Conservation (phyloP, 2,113 vertebrate species). For the Bambusicola thoracicus region DNA sequence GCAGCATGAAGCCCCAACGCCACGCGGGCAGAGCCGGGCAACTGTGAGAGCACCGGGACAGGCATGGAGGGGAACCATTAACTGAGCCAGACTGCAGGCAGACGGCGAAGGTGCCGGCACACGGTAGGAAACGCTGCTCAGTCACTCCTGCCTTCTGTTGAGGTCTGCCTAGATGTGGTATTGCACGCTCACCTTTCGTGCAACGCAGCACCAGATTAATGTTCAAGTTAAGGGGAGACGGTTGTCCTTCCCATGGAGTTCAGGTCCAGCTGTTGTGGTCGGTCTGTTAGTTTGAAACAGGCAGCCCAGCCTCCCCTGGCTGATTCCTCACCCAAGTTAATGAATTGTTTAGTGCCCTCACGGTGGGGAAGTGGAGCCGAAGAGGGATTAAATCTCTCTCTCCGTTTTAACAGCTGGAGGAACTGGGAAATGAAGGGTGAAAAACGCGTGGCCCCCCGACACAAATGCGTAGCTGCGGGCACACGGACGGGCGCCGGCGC, state of each 20-base stretch:
- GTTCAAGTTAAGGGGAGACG: neutral
- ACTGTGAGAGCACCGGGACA: neutral
- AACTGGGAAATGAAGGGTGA: neutral
- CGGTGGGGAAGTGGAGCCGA: neutral
- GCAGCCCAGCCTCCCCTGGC: neutral
- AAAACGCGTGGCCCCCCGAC: too few relatives aligned
- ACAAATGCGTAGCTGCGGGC: too few relatives aligned
- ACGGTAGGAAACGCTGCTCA: neutral
- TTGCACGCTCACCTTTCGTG: accelerated
- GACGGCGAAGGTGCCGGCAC: neutral
- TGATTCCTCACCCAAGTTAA: neutral
- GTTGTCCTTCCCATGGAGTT: neutral
- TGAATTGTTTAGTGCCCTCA: neutral
- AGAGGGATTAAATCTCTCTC: neutral
- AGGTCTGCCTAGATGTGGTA: neutral
- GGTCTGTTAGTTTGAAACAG: neutral
- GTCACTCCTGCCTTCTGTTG: neutral
- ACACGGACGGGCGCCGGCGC: too few relatives aligned
- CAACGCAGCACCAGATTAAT: neutral
- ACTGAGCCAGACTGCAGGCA: neutral
- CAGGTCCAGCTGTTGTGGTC: neutral
- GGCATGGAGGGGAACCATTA: neutral
- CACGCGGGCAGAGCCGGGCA: neutral
- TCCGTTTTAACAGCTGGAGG: neutral
- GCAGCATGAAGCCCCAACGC: neutral